Percentiles rank a stretch among this genome's conserved stretches.
Evolutionary conservation across 2,113 vertebrate genomes (phyloP).

Genomic region (Thryonomys swinderianus): DNA sequence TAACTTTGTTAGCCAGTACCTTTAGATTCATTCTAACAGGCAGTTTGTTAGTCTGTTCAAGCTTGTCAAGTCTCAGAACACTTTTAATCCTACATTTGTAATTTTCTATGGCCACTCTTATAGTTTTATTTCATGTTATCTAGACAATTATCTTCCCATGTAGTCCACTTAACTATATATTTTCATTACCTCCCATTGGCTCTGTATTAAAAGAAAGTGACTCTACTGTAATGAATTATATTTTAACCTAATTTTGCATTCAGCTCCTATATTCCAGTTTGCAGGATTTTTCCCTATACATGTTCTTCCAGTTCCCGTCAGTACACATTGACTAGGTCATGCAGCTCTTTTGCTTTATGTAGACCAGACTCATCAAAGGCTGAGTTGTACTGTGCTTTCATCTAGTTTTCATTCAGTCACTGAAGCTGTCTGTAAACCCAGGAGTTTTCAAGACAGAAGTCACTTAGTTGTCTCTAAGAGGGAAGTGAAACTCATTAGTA

Average conservation of each 20-base stretch:
- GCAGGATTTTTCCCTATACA: neutral
- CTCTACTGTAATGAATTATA: neutral
- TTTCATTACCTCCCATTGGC: neutral
- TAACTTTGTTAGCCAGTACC: neutral
- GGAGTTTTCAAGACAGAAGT: neutral
- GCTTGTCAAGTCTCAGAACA: neutral
- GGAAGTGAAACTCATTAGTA: neutral
- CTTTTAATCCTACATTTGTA: neutral
- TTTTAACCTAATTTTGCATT: neutral
- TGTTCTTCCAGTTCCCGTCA: neutral
- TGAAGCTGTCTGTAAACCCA: neutral
- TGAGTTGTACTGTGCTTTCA: neutral
- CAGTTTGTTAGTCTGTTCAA: neutral
- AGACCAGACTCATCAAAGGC: rapidly evolving
- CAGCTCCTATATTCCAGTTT: neutral
- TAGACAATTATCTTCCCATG: neutral
- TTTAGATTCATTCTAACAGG: neutral
- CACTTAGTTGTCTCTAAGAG: neutral
- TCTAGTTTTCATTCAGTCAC: neutral
- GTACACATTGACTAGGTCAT: neutral
- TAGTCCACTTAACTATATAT: neutral
- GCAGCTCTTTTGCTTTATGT: neutral
- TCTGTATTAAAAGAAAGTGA: neutral
- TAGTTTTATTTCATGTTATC: neutral
- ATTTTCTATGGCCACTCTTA: neutral